Base-by-base conservation (phyloP, 1,140 invertebrate species). In the Caenorhabditis inopinata region DNA sequence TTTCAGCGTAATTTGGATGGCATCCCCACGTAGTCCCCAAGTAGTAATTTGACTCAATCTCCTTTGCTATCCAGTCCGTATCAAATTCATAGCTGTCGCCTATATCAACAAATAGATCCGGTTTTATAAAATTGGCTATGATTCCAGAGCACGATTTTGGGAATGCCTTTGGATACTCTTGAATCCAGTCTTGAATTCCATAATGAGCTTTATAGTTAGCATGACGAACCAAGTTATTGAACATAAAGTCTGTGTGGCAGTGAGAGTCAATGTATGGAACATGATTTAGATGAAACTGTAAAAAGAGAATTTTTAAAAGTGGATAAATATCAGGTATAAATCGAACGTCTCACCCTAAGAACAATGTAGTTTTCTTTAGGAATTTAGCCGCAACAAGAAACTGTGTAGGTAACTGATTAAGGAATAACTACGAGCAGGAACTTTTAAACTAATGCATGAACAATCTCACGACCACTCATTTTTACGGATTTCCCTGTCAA, bases 21-120 rank as follows among this genome's bases (percentile, higher is more conserved):
- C 58, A 68, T n/a, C 58, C 58, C 58, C 58, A 68, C 3, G 58
- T 68, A 21, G 58, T 68, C 21, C 58, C 58, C 23, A 68, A 21
- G 23, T 68, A 68, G 1, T 11, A 68, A 9, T 18, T 6, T 18
- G 32, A 68, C 12, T 18, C 11, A 9, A 38, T 1, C n/a, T 68
- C 32, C 1, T n/a, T 12, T 12, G 21, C 4, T 1, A 68, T 68
- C 58, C 58, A 68, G 5, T 42, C 32, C 2, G 38, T 9, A 68
- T 68, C 58, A 21, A 21, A 68, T 3, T 42, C 32, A 21, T n/a
- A 9, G 7, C 4, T 18, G 6, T 21, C 58, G 4, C 4, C 9
- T 14, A 12, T 11, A n/a, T 29, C 11, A 38, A 68, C 32, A 42
- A 68, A 68, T 42, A 68, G n/a, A 9, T 42, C 58, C 3, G 58